Evolutionary conservation across 2,797 vertebrate species (phyloP).

Genomic region (Sparus aurata): DNA sequence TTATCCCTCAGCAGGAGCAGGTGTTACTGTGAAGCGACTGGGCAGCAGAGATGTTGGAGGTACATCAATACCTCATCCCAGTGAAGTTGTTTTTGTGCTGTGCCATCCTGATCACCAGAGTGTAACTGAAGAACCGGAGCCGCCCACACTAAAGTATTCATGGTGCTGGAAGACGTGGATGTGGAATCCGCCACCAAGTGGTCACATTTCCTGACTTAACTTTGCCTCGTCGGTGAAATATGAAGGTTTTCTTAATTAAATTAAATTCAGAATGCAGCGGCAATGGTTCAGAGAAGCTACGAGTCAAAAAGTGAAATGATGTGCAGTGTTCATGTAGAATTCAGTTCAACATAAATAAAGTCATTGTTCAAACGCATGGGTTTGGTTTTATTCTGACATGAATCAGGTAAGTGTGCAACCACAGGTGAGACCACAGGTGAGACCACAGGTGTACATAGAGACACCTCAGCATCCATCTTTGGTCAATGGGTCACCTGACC

Average conservation of each 20-base stretch:
- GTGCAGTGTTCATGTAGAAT: not conserved
- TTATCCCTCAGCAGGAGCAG: not conserved
- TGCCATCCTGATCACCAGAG: not conserved
- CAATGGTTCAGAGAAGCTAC: not conserved
- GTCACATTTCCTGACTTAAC: not conserved
- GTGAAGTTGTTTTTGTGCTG: not conserved
- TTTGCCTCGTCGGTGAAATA: not conserved
- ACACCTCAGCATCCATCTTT: too few species aligned
- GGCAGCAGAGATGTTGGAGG: not conserved
- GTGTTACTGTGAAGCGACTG: not conserved
- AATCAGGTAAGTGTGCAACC: too few species aligned
- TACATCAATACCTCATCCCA: not conserved
- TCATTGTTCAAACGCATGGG: not conserved
- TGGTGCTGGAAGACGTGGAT: not conserved
- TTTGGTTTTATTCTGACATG: not conserved
- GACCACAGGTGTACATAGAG: too few species aligned
- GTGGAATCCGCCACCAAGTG: not conserved
- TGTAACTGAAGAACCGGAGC: constrained; percentile 6
- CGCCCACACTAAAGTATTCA: not conserved
- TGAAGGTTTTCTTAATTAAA: not conserved
- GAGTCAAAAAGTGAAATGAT: not conserved
- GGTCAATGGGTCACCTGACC: too few species aligned
- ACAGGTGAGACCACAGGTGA: too few species aligned
- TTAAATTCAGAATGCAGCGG: not conserved
- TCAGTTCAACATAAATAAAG: not conserved